Percentiles rank a stretch among this genome's conserved stretches.
These are phyloP conservation scores for Schizopygopsis pylzovi DNA, from an alignment of 2,797 vertebrate genomes.

Conservation along the genomic window DNA sequence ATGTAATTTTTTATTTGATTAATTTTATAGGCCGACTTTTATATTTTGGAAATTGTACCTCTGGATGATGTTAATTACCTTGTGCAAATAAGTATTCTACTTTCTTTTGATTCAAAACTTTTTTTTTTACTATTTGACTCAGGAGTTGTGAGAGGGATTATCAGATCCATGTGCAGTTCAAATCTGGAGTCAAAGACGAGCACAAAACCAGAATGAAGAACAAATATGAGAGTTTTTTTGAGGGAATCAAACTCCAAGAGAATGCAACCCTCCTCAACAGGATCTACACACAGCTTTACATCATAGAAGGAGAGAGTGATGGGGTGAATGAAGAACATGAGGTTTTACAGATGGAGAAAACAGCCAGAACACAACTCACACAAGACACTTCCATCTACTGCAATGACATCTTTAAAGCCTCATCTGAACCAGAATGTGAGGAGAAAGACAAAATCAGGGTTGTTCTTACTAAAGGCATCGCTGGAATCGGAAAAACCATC, in stretches of 20 bases:
- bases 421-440: background rate
- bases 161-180: too few relatives aligned
- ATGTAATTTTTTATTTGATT: too few relatives aligned
- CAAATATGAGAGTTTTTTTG: background rate
- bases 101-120: too few relatives aligned
- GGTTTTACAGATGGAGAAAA: background rate
- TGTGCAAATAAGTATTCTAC: too few relatives aligned
- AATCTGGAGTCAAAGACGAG: background rate
- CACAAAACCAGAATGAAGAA: background rate
- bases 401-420: background rate
- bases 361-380: background rate
- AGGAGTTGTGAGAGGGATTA: too few relatives aligned
- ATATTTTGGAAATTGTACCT: too few relatives aligned
- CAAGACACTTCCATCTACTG: background rate
- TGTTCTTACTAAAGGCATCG: background rate
- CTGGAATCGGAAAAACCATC: background rate
- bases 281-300: background rate
- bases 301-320: constrained; percentile 2
- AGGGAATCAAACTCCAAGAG: background rate
- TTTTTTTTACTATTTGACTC: too few relatives aligned
- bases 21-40: too few relatives aligned
- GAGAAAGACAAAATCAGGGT: background rate
- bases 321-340: background rate
- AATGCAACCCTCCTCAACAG: background rate
- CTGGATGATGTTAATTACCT: too few relatives aligned